Evolutionary conservation across 2,113 vertebrate species (phyloP), one percentile per base, ranked within the genome.

Genomic region (Atrichornis clamosus): DNA sequence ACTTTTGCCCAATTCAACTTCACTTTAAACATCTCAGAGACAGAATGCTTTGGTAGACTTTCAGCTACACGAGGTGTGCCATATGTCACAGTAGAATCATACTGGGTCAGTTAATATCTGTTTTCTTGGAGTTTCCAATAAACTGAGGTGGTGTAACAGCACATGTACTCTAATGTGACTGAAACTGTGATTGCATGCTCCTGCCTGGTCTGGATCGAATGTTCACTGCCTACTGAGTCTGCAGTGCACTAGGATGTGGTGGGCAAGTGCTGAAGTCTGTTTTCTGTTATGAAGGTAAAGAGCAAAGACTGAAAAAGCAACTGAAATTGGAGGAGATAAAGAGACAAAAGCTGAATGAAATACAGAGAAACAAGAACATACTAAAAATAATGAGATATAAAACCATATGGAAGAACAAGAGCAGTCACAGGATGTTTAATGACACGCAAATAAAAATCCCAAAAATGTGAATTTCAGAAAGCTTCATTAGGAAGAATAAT

Each of bases 271-370:
- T 55, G 22, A 84, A 89, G 13, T 27, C 16, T 19, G 1, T 35
- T 84, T 92, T 87, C 69, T 89, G 41, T 69, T 47, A 19, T 55
- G 49, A 90, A 78, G 35, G 5, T 76, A 89, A 87, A 83, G 46
- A 93, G 58, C 35, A 74, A 77, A n/a, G 5, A 50, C 85, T 77
- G 67, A 87, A 69, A 94, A 88, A 93, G 75, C 93, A 96, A 93
- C 62, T 82, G 65, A 96, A 95, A 74, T 50, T 72, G 63, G 11
- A 84, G 37, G 35, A 89, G 42, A 75, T 60, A 87, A 35, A 88
- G 67, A 95, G 64, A 78, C 72, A 93, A 91, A 89, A 92, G 77
- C 87, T 44, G 64, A 74, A 93, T 58, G 84, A 92, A 84, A 87
- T 73, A 91, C 37, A 95, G 44, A 94, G 37, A 90, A 81, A 89